Conservation (phyloP, 2,888 invertebrate genomes). For the Cotesia congregata region DNA sequence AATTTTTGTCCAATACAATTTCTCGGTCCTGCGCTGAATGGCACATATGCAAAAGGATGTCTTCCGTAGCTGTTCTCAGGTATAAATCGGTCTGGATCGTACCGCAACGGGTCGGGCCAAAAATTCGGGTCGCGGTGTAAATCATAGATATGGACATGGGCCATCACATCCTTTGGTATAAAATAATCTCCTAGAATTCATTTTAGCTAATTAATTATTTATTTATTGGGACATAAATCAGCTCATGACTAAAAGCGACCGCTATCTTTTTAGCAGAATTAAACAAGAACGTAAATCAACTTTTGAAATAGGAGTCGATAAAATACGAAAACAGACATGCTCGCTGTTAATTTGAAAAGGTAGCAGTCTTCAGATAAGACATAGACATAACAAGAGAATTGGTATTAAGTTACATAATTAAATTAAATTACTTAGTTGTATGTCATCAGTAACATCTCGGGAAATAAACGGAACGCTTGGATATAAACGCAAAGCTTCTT, state of each 20-base stretch:
- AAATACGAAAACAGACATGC: not conserved
- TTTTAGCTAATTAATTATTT: not conserved
- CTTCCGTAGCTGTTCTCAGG: constrained; percentile 71
- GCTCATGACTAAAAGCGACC: not conserved
- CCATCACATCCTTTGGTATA: constrained; percentile 72
- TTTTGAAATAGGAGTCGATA: not conserved
- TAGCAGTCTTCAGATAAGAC: not conserved
- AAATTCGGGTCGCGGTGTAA: constrained; percentile 76
- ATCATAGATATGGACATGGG: constrained; percentile 75
- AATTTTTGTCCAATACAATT: constrained; percentile 75
- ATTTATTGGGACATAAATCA: not conserved
- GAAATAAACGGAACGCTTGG: constrained; percentile 79
- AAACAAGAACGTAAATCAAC: not conserved
- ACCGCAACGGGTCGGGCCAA: constrained; percentile 77
- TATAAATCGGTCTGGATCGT: constrained; percentile 79
- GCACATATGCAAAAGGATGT: constrained; percentile 78
- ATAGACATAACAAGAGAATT: not conserved
- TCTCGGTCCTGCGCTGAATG: constrained; percentile 79
- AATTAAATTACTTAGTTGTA: constrained; percentile 56
- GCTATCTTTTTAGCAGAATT: not conserved
- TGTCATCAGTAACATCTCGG: constrained; percentile 73
- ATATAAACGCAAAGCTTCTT: constrained; percentile 77
- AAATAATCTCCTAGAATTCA: constrained; percentile 68
- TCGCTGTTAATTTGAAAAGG: not conserved
- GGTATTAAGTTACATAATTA: constrained; percentile 1